Evolutionary conservation across 2,888 invertebrate species (phyloP), one percentile per base, ranked within the genome.

Genomic region (Euspilapteryx auroguttella): DNA sequence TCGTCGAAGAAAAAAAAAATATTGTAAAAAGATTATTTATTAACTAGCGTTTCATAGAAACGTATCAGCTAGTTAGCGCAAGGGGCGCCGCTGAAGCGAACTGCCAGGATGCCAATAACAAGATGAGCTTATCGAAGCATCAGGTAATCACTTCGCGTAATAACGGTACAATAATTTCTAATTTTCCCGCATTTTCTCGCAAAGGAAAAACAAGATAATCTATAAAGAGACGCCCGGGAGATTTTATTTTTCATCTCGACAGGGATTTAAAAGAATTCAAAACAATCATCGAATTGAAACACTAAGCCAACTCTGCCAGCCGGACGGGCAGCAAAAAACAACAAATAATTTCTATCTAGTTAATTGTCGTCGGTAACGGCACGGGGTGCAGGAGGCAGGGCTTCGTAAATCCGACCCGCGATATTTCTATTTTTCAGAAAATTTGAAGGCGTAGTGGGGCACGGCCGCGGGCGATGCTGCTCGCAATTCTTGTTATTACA

Each of bases 401-500:
- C 44, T 48, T 50, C 49, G 57, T 54, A 68, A 69, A 73, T 63
- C 69, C 66, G 46, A 42, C 45, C 47, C 42, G 50, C 45, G 51
- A 45, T 54, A 47, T 51, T 55, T 48, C 50, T 49, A 49, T 55
- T 55, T 54, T 50, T 44, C 41, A 44, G 41, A 27, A 30, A 29
- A 32, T 39, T 36, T 33, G 39, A 35, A 41, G 36, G 49, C 35
- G 44, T 45, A 48, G 45, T 37, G 47, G 44, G 49, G 40, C 41
- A 38, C 39, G 32, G 56, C 69, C 62, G 49, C 53, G 49, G 55
- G n/a, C n/a, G 71, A 64, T 51, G 44, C 55, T n/a, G 55, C 61
- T 58, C 54, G 58, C 71, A 73, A 73, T 73, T 69, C 68, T 73
- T 73, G 63, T 71, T 73, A 71, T 73, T 71, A 73, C 68, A 71